Evolutionary conservation across 1,140 invertebrate species (phyloP).

Genomic region (Aphidius gifuensis): DNA sequence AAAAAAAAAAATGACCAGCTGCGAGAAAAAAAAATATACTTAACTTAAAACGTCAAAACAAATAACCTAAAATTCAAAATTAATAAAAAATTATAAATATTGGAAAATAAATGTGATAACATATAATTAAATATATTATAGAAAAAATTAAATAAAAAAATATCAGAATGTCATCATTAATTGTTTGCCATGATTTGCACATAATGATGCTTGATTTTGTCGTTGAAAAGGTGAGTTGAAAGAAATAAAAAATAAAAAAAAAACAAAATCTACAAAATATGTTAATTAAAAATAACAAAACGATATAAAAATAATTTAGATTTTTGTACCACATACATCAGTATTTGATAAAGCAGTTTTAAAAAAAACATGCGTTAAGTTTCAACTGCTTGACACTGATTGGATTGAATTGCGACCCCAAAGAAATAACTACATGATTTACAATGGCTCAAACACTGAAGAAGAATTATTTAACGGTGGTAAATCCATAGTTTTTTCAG

Average conservation of each 20-base stretch:
- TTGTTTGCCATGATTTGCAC: conserved; percentile 34
- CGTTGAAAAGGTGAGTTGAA: conserved; percentile 36
- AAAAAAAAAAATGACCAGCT: no score
- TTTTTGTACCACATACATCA: conserved; percentile 34
- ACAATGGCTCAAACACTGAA: conserved; percentile 35
- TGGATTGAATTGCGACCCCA: conserved; percentile 38
- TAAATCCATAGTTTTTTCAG: conserved; percentile 39
- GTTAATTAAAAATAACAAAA: neutral
- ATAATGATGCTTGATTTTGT: conserved; percentile 43
- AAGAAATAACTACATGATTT: conserved; percentile 30
- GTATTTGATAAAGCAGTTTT: conserved; percentile 36
- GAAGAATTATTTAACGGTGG: conserved; percentile 40
- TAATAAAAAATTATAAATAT: neutral
- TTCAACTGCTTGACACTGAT: conserved; percentile 39
- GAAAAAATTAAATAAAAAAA: neutral
- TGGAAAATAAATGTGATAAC: neutral
- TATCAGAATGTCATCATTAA: conserved; percentile 33
- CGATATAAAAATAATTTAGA: conserved; percentile 21
- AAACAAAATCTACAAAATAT: neutral
- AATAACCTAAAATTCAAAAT: neutral
- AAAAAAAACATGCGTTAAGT: conserved; percentile 39
- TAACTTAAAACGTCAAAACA: no score
- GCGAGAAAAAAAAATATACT: no score
- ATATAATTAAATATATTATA: neutral
- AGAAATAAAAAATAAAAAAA: neutral